A percentile compares a stretch with the other conserved stretches of the same genome.
phyloP scores from a whole-genome alignment of 2,797 vertebrate species.

The Dromococcyx pavoninus region DNA sequence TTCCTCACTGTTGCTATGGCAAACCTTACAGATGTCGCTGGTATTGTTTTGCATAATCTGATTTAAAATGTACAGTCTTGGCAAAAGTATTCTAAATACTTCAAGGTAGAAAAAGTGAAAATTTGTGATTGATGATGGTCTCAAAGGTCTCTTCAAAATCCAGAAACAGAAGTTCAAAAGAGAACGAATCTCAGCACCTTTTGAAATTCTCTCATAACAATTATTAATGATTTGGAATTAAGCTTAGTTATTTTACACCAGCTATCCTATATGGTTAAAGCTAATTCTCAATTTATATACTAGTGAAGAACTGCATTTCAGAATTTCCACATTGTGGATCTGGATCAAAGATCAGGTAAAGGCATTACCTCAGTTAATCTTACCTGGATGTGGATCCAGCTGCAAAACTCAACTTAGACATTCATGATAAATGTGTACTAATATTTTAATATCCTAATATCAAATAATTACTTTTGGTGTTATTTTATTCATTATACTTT shows the following conservation, averaged over 20 bases:
- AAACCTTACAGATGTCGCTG: background rate
- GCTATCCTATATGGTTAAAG: background rate
- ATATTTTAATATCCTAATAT: background rate
- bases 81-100: background rate
- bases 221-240: background rate
- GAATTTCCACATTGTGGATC: background rate
- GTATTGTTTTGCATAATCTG: slow-evolving; percentile 1
- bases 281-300: background rate
- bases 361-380: background rate
- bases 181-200: background rate
- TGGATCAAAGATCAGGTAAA: background rate
- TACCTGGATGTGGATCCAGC: no score
- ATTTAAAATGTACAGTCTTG: background rate
- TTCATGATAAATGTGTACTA: background rate
- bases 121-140: background rate
- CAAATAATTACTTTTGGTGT: background rate
- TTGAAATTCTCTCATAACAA: background rate
- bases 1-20: slow-evolving; percentile 59
- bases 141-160: background rate
- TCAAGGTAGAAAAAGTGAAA: background rate
- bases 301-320: background rate
- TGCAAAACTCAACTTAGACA: background rate
- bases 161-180: background rate
- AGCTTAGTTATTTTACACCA: background rate
- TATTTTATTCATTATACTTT: background rate